Evolutionary conservation across 2,888 invertebrate species (phyloP).

Genomic region (Mythimna pallens): DNA sequence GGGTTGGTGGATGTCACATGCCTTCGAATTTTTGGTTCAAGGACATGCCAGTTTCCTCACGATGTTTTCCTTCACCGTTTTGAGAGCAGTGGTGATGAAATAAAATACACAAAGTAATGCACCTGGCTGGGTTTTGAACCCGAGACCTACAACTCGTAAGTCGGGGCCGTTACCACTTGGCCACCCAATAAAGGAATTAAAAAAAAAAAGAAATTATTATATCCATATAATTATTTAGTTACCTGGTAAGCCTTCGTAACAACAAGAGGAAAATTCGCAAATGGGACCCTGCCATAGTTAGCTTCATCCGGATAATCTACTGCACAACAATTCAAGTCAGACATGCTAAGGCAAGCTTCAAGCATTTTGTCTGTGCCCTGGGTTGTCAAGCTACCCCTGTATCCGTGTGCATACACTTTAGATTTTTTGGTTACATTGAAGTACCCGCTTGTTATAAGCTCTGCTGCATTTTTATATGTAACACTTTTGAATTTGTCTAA

Average conservation of each 20-base stretch:
- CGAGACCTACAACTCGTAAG: too few species aligned
- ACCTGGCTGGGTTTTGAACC: too few species aligned
- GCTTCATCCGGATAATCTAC: conserved; percentile 1
- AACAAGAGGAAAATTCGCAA: neutral
- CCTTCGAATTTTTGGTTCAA: too few species aligned
- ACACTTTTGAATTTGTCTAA: conserved; percentile 14
- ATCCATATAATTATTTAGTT: neutral
- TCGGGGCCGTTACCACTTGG: too few species aligned
- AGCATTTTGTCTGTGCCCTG: neutral
- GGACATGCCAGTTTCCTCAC: too few species aligned
- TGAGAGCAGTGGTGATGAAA: too few species aligned
- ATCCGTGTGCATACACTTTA: neutral
- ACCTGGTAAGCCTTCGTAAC: neutral
- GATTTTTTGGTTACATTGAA: neutral
- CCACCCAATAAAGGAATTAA: too few species aligned
- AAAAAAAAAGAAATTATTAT: too few species aligned
- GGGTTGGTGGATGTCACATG: too few species aligned
- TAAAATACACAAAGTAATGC: too few species aligned
- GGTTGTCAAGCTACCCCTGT: neutral
- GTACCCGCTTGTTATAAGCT: conserved; percentile 19
- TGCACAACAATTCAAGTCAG: neutral
- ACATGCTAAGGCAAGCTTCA: rapidly evolving
- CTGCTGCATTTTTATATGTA: neutral
- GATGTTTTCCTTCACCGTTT: too few species aligned
- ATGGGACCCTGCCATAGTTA: neutral